Evolutionary conservation across 2,113 vertebrate genomes (phyloP).

Genomic region (Pelecanus crispus): DNA sequence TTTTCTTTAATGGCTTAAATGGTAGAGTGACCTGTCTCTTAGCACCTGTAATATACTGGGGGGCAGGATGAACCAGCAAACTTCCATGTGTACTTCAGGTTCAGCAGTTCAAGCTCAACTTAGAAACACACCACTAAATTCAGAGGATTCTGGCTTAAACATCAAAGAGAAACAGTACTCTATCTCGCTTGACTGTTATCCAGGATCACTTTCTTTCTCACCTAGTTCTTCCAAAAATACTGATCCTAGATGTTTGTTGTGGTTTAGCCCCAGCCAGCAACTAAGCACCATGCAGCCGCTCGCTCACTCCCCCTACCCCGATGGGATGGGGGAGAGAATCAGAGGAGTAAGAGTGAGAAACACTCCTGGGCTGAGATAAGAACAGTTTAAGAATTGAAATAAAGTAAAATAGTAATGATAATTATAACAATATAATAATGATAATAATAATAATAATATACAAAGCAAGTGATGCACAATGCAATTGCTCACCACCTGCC

Average conservation of each 20-base stretch:
- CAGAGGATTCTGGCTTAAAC: background rate
- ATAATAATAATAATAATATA: too few species aligned
- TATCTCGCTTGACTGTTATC: fast-evolving
- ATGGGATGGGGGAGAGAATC: too few species aligned
- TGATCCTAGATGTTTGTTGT: background rate
- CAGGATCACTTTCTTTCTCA: background rate
- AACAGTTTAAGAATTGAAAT: too few species aligned
- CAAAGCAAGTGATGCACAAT: too few species aligned
- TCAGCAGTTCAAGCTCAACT: background rate
- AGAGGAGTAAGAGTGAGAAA: too few species aligned
- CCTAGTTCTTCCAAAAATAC: background rate
- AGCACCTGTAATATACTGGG: constrained; percentile 53
- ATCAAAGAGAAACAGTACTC: background rate
- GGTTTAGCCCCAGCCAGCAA: too few species aligned
- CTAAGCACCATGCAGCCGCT: too few species aligned
- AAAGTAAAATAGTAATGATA: too few species aligned
- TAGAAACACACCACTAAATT: background rate
- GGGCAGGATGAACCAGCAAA: background rate
- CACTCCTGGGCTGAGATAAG: too few species aligned
- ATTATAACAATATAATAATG: too few species aligned
- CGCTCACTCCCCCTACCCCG: too few species aligned
- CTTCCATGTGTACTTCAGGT: background rate
- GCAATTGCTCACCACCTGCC: too few species aligned
- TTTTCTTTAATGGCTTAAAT: constrained; percentile 82
- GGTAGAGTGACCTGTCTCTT: constrained; percentile 85